Base-by-base conservation (phyloP, 2,888 invertebrate species). In the Nomada goodeniana region DNA sequence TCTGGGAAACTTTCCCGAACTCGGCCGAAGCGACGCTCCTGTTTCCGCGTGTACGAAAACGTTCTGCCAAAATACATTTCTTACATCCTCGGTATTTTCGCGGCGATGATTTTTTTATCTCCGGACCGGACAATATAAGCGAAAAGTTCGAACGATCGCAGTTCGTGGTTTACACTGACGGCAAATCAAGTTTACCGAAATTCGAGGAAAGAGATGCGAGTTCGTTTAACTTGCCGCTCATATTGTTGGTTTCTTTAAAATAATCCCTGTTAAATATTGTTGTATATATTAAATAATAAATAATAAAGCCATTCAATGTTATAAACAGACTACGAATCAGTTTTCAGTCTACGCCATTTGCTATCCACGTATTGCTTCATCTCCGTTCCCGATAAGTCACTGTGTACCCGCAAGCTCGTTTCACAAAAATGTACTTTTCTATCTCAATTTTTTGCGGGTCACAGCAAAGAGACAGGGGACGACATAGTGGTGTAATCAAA, bases 1-100 rank as follows among this genome's bases (percentile, higher is more conserved):
- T 42, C 23, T 52, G 23, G 13, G n/a, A 64, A 79, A 71, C 36
- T 76, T 72, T 44, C 47, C 9, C 64, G 63, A 52, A 74, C 55
- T 76, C 52, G 52, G 11, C 23, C n/a, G n/a, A 18, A 15, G 29
- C 26, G n/a, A n/a, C 20, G 29, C 26, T 60, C 15, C 13, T 29
- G 47, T 52, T 52, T 50, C 3, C 55, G n/a, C 26, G 13, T 63
- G 65, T 53, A 67, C n/a, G 7, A 55, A 65, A 44, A 63, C 64
- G 23, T 67, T 63, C 1, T 42, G 15, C 7, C 4, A 50, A 42
- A 63, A 65, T 20, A 4, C 15, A n/a, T 65, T 20, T 23, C 9
- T 20, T 15, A n/a, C 7, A 57, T 11, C 3, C 10, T 10, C 0
- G 18, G 5, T 47, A 13, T 47, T 15, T 3, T 29, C 29, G 5